Evolutionary conservation across 2,113 vertebrate species (phyloP).

Genomic region (Tylochromis polylepis): DNA sequence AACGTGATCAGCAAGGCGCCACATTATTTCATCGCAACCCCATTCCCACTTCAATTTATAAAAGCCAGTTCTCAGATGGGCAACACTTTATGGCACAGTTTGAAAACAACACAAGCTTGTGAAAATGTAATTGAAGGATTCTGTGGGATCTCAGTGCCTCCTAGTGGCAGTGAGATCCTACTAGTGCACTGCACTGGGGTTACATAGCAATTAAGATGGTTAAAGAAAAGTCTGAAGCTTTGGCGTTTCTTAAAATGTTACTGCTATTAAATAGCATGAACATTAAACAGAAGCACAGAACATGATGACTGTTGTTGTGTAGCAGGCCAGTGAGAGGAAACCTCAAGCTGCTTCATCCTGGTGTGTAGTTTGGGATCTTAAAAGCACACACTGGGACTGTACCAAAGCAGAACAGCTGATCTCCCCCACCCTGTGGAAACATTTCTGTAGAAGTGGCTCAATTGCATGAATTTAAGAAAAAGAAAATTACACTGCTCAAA

Average conservation of each 20-base stretch:
- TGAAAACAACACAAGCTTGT: neutral
- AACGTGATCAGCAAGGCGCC: neutral
- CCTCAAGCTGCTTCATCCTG: neutral
- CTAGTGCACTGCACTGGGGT: neutral
- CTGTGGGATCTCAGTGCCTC: conserved; percentile 39
- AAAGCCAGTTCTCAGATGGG: neutral
- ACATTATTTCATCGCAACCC: neutral
- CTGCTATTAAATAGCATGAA: neutral
- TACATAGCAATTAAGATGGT: neutral
- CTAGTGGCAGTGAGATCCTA: conserved; percentile 10
- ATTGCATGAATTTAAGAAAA: neutral
- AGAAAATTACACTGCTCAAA: neutral
- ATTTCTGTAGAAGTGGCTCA: neutral
- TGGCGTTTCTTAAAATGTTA: neutral
- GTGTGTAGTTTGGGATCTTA: neutral
- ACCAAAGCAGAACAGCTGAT: neutral
- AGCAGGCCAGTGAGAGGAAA: neutral
- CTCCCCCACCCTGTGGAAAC: neutral
- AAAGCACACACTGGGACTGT: neutral
- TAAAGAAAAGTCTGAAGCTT: neutral
- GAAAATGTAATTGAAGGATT: neutral
- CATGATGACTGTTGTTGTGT: neutral
- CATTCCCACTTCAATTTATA: neutral
- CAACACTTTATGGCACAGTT: neutral
- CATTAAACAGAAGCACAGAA: neutral